A percentile compares a stretch with the other conserved stretches of the same genome.
phyloP scores from a whole-genome alignment of 2,113 vertebrate genomes.

The Trogon surrucura region DNA sequence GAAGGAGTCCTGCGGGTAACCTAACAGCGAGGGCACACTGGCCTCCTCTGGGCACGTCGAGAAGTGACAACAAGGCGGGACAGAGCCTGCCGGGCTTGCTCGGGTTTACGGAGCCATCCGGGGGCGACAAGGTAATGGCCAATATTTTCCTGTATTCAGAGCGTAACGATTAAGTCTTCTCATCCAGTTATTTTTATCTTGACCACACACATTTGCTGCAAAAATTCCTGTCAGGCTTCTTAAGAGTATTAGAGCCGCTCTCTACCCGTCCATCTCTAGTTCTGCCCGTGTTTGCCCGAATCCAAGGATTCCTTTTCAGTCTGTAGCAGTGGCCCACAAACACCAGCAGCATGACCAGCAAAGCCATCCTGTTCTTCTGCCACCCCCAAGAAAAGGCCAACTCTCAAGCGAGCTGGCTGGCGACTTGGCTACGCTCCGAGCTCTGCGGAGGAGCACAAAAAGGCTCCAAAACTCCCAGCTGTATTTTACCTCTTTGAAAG shows the following conservation, averaged over 20 bases:
- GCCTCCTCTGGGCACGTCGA: slow-evolving; percentile 18
- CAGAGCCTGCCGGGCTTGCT: background rate
- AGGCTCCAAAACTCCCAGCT: background rate
- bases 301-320: background rate
- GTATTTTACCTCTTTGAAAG: background rate
- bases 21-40: background rate
- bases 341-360: background rate
- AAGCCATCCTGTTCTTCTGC: background rate
- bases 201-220: background rate
- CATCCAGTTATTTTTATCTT: background rate
- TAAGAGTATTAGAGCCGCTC: background rate
- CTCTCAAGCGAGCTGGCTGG: background rate
- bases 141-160: background rate
- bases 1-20: background rate
- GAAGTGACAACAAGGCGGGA: background rate
- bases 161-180: background rate
- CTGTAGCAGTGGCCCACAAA: background rate
- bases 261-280: background rate
- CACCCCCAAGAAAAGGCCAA: background rate
- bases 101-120: fast-evolving
- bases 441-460: background rate
- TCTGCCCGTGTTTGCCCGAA: background rate
- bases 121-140: background rate
- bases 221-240: background rate
- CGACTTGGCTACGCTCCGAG: background rate